Conservation (phyloP, 2,888 invertebrate genomes). For the Proisotoma minuta region DNA sequence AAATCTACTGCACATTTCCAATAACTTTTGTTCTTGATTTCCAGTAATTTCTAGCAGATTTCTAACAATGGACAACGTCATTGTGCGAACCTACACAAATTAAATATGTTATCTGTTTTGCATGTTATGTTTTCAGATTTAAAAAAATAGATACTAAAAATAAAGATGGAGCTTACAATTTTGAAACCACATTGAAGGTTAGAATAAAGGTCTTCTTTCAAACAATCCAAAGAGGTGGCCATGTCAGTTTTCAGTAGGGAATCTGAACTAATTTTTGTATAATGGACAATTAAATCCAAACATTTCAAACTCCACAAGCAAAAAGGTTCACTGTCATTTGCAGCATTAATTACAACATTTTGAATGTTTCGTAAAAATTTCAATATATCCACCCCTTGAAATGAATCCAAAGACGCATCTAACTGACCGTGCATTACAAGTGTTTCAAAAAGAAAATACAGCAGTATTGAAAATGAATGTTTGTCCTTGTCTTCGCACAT, state of each 20-base stretch:
- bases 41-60: slow-evolving; percentile 1
- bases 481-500: not conserved
- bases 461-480: not conserved
- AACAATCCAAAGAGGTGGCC: not conserved
- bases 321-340: slow-evolving; percentile 8
- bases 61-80: slow-evolving; percentile 23
- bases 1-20: slow-evolving; percentile 36
- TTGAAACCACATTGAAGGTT: slow-evolving; percentile 31
- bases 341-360: slow-evolving; percentile 3
- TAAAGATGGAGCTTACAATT: slow-evolving; percentile 22
- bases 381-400: not conserved
- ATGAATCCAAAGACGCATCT: not conserved
- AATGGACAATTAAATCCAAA: slow-evolving; percentile 24
- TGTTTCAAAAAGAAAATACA: slow-evolving; percentile 1
- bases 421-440: slow-evolving; percentile 5
- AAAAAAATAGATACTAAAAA: not conserved
- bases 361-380: not conserved
- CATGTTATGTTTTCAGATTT: not conserved
- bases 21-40: slow-evolving; percentile 16
- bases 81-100: slow-evolving; percentile 21
- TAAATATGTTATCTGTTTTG: not conserved
- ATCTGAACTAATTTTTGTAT: not conserved
- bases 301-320: slow-evolving; percentile 27
- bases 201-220: slow-evolving; percentile 10
- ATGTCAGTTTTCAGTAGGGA: not conserved